phyloP scores from a whole-genome alignment of 1,140 invertebrate species.

The Atopsyche davidsoni region DNA sequence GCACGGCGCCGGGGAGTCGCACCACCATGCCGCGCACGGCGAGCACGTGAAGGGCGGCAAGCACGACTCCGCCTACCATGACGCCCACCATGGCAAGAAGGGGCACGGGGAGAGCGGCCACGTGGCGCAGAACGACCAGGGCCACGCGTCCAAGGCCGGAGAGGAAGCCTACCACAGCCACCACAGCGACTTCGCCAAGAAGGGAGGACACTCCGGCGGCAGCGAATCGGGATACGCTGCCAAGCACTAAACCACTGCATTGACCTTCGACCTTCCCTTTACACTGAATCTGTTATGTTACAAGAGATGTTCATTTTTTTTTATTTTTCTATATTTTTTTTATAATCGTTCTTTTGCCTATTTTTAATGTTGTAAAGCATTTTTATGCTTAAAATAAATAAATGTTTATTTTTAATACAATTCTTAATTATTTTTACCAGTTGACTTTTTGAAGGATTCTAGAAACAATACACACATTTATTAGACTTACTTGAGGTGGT shows the following conservation, averaged over 20 bases:
- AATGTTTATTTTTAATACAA: no score
- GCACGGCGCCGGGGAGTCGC: slow-evolving; percentile 43
- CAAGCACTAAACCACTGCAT: slow-evolving; percentile 31
- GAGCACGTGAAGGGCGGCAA: slow-evolving; percentile 45
- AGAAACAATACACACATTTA: no score
- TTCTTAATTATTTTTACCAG: no score
- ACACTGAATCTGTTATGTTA: no score
- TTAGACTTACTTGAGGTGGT: no score
- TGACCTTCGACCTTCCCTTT: no score
- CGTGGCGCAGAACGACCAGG: slow-evolving; percentile 37
- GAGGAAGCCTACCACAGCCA: slow-evolving; percentile 39
- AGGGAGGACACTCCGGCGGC: slow-evolving; percentile 34
- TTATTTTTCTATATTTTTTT: no score
- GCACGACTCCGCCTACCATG: slow-evolving; percentile 45
- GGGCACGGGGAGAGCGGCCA: slow-evolving; percentile 45
- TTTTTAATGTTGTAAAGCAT: no score
- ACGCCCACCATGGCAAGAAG: slow-evolving; percentile 40
- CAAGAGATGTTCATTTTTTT: no score
- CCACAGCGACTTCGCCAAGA: slow-evolving; percentile 39
- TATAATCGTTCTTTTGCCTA: no score
- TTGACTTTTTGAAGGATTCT: no score
- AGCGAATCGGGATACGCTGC: slow-evolving; percentile 42
- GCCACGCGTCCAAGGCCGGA: slow-evolving; percentile 42
- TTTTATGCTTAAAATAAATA: no score
- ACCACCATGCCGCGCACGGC: slow-evolving; percentile 44